Conservation (phyloP, 2,113 vertebrate species). For the Psilopsiagon aymara region DNA sequence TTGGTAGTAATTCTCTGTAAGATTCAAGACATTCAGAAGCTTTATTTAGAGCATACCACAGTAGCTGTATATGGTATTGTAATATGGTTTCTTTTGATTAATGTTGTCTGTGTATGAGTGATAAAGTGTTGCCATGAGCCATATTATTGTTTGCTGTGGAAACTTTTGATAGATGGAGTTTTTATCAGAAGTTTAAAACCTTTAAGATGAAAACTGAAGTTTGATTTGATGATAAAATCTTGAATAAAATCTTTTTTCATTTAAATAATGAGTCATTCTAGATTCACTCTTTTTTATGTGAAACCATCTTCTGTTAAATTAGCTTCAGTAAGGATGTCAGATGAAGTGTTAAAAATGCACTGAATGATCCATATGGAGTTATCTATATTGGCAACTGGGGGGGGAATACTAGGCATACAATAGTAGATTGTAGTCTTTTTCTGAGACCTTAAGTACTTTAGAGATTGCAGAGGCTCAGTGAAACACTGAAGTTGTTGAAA, state of each 20-base stretch:
- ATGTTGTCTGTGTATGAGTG: not conserved
- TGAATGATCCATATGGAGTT: conserved; percentile 28
- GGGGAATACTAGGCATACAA: not conserved
- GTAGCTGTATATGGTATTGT: not conserved
- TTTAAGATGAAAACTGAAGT: not conserved
- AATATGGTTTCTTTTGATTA: not conserved
- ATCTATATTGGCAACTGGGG: conserved; percentile 48
- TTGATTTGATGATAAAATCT: not conserved
- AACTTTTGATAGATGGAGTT: not conserved
- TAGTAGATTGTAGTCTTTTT: not conserved
- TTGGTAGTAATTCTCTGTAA: not conserved
- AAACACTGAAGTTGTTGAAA: not conserved
- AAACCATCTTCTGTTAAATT: conserved; percentile 4
- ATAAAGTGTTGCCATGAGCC: not conserved
- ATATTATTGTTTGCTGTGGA: not conserved
- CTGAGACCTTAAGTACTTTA: not conserved
- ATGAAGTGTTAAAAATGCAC: conserved; percentile 16
- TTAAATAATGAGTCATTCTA: conserved; percentile 11
- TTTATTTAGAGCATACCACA: not conserved
- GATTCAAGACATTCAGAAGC: not conserved
- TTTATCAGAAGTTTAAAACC: not conserved
- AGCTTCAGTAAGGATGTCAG: not conserved
- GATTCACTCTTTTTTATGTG: not conserved
- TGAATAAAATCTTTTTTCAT: not conserved
- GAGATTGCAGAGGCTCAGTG: not conserved